Base-by-base conservation (phyloP, 2,888 invertebrate species). In the Parasteatoda lunata region DNA sequence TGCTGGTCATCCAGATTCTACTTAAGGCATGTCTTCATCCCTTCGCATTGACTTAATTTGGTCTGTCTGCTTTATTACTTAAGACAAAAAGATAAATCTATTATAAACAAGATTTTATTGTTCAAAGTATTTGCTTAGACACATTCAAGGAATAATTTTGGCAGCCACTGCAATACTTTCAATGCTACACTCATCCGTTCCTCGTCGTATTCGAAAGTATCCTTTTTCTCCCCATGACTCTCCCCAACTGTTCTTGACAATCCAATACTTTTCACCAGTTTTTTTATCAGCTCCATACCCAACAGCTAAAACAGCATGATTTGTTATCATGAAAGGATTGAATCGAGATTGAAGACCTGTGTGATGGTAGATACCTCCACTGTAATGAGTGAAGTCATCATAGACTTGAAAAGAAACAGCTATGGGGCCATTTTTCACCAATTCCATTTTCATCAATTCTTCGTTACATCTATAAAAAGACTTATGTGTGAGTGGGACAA, bases 351-450 rank as follows among this genome's bases (percentile, higher is more conserved):
- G 47, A 2, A 92, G 87, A 3, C 90, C 91, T 7, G 92, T 92
- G 89, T 92, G 92, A 68, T 91, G 91, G 89, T 93, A 93, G 65
- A 93, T 91, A 3, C 93, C 93, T 13, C 90, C 89, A 0, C 89
- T 86, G 88, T 92, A 93, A 77, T 90, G 88, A 86, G 90, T 82
- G 88, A 93, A 92, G 88, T 93, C 93, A 66, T 89, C 77, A 89
- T 92, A 92, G 7, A 93, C 93, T 84, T 92, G 92, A 89, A 93
- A 92, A 0, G 92, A 91, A 1, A 93, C 92, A 4, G 92, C 91
- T 65, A 93, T 89, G 1, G 93, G 93, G 0, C 93, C 93, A 83
- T 92, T 91, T 51, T 91, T 89, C 5, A 92, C 91, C 49, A 93
- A 90, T 45, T 92, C 91, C 48, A 92, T 79, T 88, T 90, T 91